Conservation (phyloP, 92 coral and sea anemone species). For the Epizoanthus ramosus region DNA sequence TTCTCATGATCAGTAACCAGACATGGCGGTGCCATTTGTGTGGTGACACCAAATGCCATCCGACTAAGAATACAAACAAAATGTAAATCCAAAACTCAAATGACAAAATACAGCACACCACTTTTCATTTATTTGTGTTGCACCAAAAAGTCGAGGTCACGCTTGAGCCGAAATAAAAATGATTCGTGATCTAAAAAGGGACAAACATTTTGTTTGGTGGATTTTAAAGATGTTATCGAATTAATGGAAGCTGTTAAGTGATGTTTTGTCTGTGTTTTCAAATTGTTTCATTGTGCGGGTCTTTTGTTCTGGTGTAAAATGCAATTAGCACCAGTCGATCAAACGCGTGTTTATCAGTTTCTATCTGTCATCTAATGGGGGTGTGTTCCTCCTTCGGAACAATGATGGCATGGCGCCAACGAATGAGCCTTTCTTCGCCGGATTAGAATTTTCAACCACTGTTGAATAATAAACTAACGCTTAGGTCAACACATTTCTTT, state of each 20-base stretch:
- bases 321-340: not conserved
- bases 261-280: constrained; percentile 2
- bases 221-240: no score
- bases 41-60: no score
- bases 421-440: not conserved
- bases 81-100: no score
- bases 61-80: no score
- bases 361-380: constrained; percentile 9
- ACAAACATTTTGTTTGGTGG: no score
- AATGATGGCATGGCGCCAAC: constrained; percentile 20
- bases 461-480: not conserved
- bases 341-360: not conserved
- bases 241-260: not conserved
- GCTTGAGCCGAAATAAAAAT: no score
- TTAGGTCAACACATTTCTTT: not conserved
- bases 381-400: not conserved
- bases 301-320: constrained; percentile 16
- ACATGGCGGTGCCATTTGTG: no score
- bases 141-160: no score
- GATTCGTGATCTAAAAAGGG: no score
- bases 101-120: no score
- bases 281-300: constrained; percentile 6
- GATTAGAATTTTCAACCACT: not conserved
- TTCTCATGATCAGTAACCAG: no score
- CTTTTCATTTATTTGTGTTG: no score